A percentile compares a stretch with the other conserved stretches of the same genome.
These are phyloP conservation scores for Agriopis marginaria DNA, from an alignment of 2,888 invertebrate species.

Conservation along the genomic window DNA sequence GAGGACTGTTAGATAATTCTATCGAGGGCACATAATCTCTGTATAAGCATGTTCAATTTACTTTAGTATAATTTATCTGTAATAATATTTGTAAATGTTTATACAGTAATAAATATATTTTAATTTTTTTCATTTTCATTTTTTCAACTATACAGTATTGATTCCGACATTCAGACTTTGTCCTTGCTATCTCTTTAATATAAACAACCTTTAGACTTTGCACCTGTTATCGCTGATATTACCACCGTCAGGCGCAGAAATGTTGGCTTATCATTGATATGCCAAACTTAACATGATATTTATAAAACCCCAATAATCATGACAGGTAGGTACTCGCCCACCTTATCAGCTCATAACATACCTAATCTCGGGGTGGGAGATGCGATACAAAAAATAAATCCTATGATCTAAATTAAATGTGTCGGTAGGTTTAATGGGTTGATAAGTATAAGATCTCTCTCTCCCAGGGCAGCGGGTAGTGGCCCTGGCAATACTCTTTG, in stretches of 20 bases:
- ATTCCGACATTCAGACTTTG: slow-evolving; percentile 7
- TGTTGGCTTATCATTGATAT: slow-evolving; percentile 5
- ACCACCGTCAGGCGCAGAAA: neutral
- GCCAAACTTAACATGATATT: slow-evolving; percentile 2
- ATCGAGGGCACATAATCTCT: too few relatives aligned
- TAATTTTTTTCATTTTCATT: too few relatives aligned
- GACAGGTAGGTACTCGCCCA: neutral
- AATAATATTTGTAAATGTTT: too few relatives aligned
- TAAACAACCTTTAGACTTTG: slow-evolving; percentile 14
- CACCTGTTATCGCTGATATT: slow-evolving; percentile 12
- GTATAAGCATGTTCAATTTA: too few relatives aligned
- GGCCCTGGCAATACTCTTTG: slow-evolving; percentile 75
- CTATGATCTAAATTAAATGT: too few relatives aligned
- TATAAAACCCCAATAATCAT: neutral
- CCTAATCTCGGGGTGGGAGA: too few relatives aligned
- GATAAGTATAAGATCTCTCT: too few relatives aligned
- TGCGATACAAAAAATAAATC: too few relatives aligned
- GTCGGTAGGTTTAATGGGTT: too few relatives aligned
- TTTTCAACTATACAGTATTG: neutral
- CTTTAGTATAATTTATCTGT: too few relatives aligned
- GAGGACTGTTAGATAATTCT: too few relatives aligned
- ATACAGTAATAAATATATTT: too few relatives aligned
- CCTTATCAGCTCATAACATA: neutral
- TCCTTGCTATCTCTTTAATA: neutral
- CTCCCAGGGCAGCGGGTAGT: slow-evolving; percentile 80